These are phyloP conservation scores for Agonum fuliginosum DNA, from an alignment of 2,888 invertebrate genomes.

Conservation along the genomic window DNA sequence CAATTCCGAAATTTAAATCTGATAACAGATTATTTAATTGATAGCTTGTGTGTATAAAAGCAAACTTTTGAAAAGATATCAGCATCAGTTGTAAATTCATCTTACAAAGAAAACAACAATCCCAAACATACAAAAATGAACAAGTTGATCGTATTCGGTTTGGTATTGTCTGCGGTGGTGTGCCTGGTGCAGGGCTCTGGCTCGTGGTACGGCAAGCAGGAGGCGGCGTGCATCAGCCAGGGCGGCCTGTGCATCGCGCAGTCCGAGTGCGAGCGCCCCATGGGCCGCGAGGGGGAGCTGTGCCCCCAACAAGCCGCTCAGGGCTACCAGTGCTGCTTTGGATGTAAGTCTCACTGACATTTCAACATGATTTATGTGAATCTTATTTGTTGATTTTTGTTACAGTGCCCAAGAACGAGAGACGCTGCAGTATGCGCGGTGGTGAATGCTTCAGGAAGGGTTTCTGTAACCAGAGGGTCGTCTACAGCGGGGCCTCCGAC, in stretches of 20 bases:
- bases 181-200: neutral
- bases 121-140: neutral
- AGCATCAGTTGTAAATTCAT: neutral
- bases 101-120: neutral
- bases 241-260: conserved; percentile 16
- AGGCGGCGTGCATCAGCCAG: neutral
- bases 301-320: conserved; percentile 28
- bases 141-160: neutral
- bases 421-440: too few relatives aligned
- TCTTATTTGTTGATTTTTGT: too few relatives aligned
- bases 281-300: conserved; percentile 3
- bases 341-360: conserved; percentile 16
- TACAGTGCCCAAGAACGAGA: too few relatives aligned
- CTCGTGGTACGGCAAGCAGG: conserved; percentile 14
- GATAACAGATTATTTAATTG: neutral
- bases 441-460: too few relatives aligned
- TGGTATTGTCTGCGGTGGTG: neutral
- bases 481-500: too few relatives aligned
- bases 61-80: neutral
- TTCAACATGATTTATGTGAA: neutral
- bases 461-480: too few relatives aligned
- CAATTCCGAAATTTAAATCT: neutral
- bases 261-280: neutral
- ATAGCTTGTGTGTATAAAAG: too few relatives aligned
- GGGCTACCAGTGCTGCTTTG: conserved; percentile 38